A percentile compares a stretch with the other conserved stretches of the same genome.
These are phyloP conservation scores for Xerus rutilus DNA, from an alignment of 2,797 vertebrate species.

Conservation along the genomic window DNA sequence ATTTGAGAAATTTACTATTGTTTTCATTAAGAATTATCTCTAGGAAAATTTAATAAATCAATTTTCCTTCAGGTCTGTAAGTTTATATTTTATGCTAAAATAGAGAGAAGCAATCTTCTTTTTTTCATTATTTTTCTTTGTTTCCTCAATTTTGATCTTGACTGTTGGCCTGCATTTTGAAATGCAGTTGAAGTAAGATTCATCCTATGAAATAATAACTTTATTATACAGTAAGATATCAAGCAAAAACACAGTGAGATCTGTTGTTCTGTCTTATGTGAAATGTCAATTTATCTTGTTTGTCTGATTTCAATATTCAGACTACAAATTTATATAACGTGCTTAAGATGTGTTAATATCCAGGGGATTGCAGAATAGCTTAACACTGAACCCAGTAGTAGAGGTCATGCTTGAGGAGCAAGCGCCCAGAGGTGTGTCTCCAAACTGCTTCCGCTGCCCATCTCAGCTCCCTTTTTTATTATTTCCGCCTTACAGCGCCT, in stretches of 20 bases:
- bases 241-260: background rate
- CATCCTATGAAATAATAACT: background rate
- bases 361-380: background rate
- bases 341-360: background rate
- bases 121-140: background rate
- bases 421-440: fast-evolving
- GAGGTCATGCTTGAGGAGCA: slow-evolving; percentile 87
- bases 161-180: background rate
- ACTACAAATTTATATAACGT: background rate
- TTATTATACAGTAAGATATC: background rate
- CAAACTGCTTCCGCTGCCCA: fast-evolving
- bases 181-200: background rate
- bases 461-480: fast-evolving
- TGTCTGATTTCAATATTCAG: background rate
- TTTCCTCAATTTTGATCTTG: background rate
- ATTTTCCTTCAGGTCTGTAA: background rate
- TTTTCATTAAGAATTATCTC: background rate
- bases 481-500: fast-evolving
- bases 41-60: background rate
- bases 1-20: slow-evolving; percentile 50
- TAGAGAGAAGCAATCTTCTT: background rate
- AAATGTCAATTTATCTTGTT: background rate
- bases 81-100: background rate
- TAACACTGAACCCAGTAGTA: background rate
- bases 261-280: background rate